Evolutionary conservation across 92 coral and sea anemone genomes (phyloP).

Genomic region (Parazoanthus darwini): DNA sequence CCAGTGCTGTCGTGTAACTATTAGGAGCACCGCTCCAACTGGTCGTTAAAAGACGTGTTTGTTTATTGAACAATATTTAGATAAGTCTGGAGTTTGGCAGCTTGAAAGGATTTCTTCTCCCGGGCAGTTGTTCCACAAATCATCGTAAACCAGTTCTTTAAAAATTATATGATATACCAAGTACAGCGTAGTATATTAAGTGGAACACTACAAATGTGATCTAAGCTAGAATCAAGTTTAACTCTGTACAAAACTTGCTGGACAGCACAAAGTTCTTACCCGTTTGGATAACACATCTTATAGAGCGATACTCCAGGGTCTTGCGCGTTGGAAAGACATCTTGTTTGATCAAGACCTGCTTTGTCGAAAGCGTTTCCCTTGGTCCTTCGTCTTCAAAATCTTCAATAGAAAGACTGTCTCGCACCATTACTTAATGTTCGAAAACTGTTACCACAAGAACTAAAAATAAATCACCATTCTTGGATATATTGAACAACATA

Average conservation of each 20-base stretch:
- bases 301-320: neutral
- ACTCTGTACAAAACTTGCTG: too few species aligned
- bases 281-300: neutral
- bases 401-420: neutral
- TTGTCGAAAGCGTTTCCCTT: neutral
- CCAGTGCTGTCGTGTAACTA: too few species aligned
- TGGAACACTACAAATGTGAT: too few species aligned
- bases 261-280: neutral
- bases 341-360: neutral
- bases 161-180: too few species aligned
- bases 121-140: too few species aligned
- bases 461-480: neutral
- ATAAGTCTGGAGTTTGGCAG: too few species aligned
- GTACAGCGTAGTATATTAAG: too few species aligned
- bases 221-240: neutral
- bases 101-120: too few species aligned
- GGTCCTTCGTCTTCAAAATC: neutral
- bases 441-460: constrained; percentile 15
- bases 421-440: constrained; percentile 20
- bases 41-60: too few species aligned
- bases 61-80: too few species aligned
- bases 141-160: too few species aligned
- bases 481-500: neutral
- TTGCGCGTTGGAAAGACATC: neutral
- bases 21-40: too few species aligned